These are phyloP conservation scores for Plebejus anna DNA, from an alignment of 2,888 invertebrate species.

Conservation along the genomic window DNA sequence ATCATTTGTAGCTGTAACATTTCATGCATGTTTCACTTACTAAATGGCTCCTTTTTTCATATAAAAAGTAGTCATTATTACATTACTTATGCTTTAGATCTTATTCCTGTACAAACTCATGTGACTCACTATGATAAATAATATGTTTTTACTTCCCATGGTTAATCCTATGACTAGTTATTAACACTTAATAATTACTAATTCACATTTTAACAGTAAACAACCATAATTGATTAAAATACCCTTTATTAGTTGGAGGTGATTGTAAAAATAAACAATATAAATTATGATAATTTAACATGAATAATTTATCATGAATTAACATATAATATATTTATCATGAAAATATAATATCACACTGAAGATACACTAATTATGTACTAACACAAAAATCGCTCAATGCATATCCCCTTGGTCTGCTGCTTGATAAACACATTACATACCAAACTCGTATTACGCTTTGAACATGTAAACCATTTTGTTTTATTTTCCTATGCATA, in stretches of 20 bases:
- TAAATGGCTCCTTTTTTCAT: neutral
- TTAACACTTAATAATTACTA: neutral
- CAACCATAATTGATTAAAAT: neutral
- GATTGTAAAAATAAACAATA: too few species aligned
- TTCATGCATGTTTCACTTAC: neutral
- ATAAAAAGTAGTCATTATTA: too few species aligned
- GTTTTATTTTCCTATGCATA: neutral
- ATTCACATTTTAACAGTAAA: neutral
- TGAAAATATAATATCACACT: neutral
- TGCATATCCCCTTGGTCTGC: slow-evolving; percentile 72
- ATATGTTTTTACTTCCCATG: neutral
- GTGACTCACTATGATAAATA: neutral
- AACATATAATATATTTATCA: too few species aligned
- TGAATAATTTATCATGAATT: neutral
- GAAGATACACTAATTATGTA: slow-evolving; percentile 20
- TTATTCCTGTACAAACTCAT: neutral
- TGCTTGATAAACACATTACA: slow-evolving; percentile 50
- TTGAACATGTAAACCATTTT: slow-evolving; percentile 1
- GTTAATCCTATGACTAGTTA: neutral
- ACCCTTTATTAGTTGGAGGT: neutral
- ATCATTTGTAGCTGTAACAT: neutral
- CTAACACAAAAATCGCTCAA: slow-evolving; percentile 59
- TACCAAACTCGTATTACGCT: neutral
- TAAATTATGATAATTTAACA: neutral
- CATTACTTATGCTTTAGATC: neutral